Evolutionary conservation across 2,797 vertebrate species (phyloP).

Genomic region (Sebastes oblongus): DNA sequence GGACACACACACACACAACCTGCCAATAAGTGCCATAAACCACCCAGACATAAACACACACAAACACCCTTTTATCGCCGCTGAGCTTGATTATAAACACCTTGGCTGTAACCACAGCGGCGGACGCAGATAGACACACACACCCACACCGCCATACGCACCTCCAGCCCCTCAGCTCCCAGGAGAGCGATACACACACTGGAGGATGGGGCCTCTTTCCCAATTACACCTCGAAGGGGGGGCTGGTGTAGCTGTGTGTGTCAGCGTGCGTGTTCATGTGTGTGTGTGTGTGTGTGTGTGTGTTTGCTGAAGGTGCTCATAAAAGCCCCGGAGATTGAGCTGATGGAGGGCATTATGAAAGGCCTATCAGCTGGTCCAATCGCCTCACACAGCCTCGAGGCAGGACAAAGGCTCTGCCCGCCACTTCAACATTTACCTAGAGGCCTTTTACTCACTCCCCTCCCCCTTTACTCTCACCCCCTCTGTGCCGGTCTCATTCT

Average conservation of each 20-base stretch:
- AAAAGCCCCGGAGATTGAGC: constrained; percentile 74
- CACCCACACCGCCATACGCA: constrained; percentile 1
- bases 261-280: not conserved
- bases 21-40: constrained; percentile 63
- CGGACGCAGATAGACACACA: constrained; percentile 34
- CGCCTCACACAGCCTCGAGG: constrained; percentile 54
- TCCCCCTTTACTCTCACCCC: constrained; percentile 7
- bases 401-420: constrained; percentile 73
- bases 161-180: constrained; percentile 52
- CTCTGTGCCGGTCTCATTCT: not conserved
- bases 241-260: constrained; percentile 8
- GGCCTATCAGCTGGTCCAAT: constrained; percentile 69
- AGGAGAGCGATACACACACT: constrained; percentile 64
- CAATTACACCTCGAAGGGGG: constrained; percentile 59
- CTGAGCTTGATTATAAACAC: constrained; percentile 72
- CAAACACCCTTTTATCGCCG: constrained; percentile 62
- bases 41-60: constrained; percentile 57
- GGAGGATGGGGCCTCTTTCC: constrained; percentile 67
- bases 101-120: constrained; percentile 51
- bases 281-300: constrained; percentile 29
- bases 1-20: constrained; percentile 10
- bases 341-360: constrained; percentile 74
- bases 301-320: constrained; percentile 73
- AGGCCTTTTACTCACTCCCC: constrained; percentile 46
- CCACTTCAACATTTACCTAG: constrained; percentile 71